Evolutionary conservation across 2,888 invertebrate genomes (phyloP).

Genomic region (Onchidella celtica): DNA sequence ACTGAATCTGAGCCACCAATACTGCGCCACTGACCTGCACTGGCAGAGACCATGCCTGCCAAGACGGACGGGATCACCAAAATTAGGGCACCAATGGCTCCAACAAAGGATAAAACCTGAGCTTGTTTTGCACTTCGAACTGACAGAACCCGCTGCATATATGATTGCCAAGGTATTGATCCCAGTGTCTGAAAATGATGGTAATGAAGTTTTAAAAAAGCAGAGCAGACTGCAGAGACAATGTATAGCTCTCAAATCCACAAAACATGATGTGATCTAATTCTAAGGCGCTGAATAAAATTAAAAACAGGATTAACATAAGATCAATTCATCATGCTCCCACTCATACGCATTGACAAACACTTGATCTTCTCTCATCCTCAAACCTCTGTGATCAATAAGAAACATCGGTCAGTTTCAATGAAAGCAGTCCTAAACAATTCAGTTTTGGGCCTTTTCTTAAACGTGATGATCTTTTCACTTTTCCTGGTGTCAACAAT

Average conservation of each 20-base stretch:
- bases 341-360: too few relatives aligned
- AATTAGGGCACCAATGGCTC: slow-evolving; percentile 66
- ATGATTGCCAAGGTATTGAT: slow-evolving; percentile 77
- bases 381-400: not conserved
- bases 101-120: slow-evolving; percentile 68
- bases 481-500: too few relatives aligned
- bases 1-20: too few relatives aligned
- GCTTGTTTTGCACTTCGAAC: slow-evolving; percentile 66
- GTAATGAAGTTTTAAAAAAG: slow-evolving; percentile 44
- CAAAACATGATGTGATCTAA: too few relatives aligned
- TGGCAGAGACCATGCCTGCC: slow-evolving; percentile 70
- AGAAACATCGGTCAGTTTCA: not conserved
- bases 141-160: slow-evolving; percentile 77
- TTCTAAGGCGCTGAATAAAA: too few relatives aligned
- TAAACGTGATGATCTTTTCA: too few relatives aligned
- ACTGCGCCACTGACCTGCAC: too few relatives aligned
- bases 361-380: too few relatives aligned
- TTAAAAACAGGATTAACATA: too few relatives aligned
- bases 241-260: too few relatives aligned
- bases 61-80: slow-evolving; percentile 75
- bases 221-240: not conserved
- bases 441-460: not conserved
- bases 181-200: slow-evolving; percentile 69
- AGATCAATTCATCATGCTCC: too few relatives aligned
- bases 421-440: too few relatives aligned